Conservation (phyloP, 2,113 vertebrate genomes). For the Enhydra lutris region DNA sequence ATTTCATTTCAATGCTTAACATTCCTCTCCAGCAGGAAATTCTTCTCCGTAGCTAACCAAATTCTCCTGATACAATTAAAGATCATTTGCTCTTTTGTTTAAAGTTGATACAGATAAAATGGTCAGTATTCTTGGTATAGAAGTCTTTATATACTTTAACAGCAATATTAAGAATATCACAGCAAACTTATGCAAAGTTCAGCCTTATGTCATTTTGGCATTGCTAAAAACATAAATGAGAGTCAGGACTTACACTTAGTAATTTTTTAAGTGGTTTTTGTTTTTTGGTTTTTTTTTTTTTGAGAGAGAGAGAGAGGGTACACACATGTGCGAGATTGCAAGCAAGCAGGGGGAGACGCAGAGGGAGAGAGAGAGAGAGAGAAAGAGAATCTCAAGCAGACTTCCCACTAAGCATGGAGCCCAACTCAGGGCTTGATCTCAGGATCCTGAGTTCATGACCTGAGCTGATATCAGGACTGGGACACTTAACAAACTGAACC, state of each 20-base stretch:
- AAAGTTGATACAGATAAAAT: background rate
- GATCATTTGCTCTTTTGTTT: background rate
- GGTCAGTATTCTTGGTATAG: background rate
- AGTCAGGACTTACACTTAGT: background rate
- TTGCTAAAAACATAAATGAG: background rate
- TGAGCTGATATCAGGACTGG: background rate
- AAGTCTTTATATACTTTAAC: background rate
- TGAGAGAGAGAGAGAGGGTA: background rate
- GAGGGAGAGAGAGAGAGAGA: background rate
- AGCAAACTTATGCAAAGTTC: background rate
- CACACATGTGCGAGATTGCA: background rate
- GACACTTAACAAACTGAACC: background rate
- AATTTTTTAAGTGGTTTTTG: background rate
- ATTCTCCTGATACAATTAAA: constrained; percentile 33
- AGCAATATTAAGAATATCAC: background rate
- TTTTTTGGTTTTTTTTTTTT: too few species aligned
- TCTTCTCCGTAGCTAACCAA: background rate
- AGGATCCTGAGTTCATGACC: background rate
- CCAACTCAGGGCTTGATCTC: background rate
- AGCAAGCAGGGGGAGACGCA: background rate
- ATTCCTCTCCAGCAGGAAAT: constrained; percentile 28
- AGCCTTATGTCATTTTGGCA: background rate
- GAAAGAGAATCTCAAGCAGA: background rate
- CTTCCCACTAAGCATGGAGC: background rate
- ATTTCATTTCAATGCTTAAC: background rate